Evolutionary conservation across 2,888 invertebrate species (phyloP).

Genomic region (Zaprionus obscuricornis): DNA sequence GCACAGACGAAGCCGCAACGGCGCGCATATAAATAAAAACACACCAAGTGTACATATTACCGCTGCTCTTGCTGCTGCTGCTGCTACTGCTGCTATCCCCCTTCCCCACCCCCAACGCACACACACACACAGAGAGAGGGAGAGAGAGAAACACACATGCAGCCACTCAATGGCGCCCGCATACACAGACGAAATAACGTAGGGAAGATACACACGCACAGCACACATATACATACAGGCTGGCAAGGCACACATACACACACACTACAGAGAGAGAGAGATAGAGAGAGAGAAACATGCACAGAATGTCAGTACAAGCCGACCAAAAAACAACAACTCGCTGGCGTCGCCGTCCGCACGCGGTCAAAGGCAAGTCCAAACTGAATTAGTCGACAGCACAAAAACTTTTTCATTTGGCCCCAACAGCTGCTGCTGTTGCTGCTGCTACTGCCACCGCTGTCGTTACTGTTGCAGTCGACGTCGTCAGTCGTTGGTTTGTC

Average conservation of each 20-base stretch:
- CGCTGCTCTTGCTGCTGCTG: slow-evolving; percentile 23
- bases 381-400: slow-evolving; percentile 71
- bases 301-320: slow-evolving; percentile 48
- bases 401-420: slow-evolving; percentile 54
- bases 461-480: slow-evolving; percentile 16
- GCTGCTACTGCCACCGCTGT: slow-evolving; percentile 19
- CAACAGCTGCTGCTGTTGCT: slow-evolving; percentile 44
- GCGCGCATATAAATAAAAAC: slow-evolving; percentile 68
- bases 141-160: slow-evolving; percentile 1
- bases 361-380: slow-evolving; percentile 73
- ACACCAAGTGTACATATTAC: slow-evolving; percentile 59
- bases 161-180: slow-evolving; percentile 36
- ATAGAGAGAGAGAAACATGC: slow-evolving; percentile 12
- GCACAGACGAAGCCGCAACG: slow-evolving; percentile 35
- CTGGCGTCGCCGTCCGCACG: slow-evolving; percentile 66
- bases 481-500: slow-evolving; percentile 18
- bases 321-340: slow-evolving; percentile 57
- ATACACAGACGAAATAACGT: slow-evolving; percentile 17
- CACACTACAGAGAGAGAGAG: slow-evolving; percentile 5
- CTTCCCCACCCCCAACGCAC: too few relatives aligned
- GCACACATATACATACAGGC: slow-evolving; percentile 13
- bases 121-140: slow-evolving; percentile 15
- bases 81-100: slow-evolving; percentile 15
- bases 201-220: slow-evolving; percentile 25
- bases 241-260: slow-evolving; percentile 20